Conservation (phyloP, 53 echinoderm and acorn worm genomes). For the Apostichopus leukothele region DNA sequence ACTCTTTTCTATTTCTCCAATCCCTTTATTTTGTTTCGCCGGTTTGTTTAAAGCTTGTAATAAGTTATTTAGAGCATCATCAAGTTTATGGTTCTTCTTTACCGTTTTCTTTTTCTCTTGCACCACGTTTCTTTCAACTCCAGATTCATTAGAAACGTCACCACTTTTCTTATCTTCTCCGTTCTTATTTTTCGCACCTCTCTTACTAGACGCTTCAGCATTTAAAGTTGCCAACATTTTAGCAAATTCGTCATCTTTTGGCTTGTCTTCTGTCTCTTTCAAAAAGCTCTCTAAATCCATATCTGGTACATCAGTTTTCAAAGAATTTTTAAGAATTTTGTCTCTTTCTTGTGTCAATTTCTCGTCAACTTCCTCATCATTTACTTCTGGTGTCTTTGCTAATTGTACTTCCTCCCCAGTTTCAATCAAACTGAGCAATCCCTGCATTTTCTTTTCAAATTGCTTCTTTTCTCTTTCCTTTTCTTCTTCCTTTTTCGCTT, state of each 20-base stretch:
- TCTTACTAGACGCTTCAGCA: constrained; percentile 4
- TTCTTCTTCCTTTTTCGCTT: constrained; percentile 17
- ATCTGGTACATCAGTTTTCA: constrained; percentile 27
- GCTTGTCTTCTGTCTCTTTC: constrained; percentile 3
- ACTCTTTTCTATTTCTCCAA: constrained; percentile 5
- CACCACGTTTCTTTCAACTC: background rate
- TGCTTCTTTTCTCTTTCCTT: constrained; percentile 26
- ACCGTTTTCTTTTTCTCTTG: background rate
- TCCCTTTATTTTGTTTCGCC: background rate
- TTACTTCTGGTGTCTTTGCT: constrained; percentile 31
- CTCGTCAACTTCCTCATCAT: constrained; percentile 25
- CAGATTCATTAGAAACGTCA: background rate
- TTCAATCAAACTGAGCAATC: constrained; percentile 53
- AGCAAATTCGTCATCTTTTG: constrained; percentile 31
- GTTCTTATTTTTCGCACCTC: background rate
- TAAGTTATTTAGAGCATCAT: constrained; percentile 26
- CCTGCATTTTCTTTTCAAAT: constrained; percentile 42
- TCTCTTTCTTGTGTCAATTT: background rate
- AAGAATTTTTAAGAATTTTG: background rate
- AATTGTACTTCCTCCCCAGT: constrained; percentile 50
- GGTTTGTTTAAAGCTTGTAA: background rate
- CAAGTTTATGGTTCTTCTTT: background rate
- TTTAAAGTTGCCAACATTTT: constrained; percentile 35
- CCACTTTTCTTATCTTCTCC: background rate
- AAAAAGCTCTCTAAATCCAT: constrained; percentile 36